Conservation (phyloP, 2,113 vertebrate species). For the Pollachius pollachius region DNA sequence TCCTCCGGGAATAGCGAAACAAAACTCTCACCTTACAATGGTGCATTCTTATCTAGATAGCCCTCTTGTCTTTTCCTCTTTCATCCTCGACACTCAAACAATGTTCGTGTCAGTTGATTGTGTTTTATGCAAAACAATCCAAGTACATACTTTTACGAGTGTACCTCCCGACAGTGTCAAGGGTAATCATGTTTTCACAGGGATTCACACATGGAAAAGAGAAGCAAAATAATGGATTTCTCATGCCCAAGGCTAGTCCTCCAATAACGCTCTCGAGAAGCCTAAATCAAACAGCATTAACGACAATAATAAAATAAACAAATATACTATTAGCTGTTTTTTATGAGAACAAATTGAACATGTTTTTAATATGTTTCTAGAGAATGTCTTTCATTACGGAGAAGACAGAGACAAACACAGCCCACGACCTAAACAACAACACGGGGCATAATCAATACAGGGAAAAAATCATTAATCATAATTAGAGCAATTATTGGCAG, state of each 20-base stretch:
- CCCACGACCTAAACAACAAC: constrained; percentile 45
- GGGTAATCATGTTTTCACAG: neutral
- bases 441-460: constrained; percentile 57
- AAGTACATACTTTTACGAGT: neutral
- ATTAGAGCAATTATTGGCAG: constrained; percentile 72
- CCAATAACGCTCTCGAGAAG: neutral
- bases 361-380: constrained; percentile 1
- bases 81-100: neutral
- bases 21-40: constrained; percentile 31
- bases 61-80: neutral
- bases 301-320: neutral
- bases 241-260: neutral
- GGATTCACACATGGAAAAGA: neutral
- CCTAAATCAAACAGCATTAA: constrained; percentile 1
- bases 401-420: constrained; percentile 25
- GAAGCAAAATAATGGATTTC: neutral
- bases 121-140: constrained; percentile 7
- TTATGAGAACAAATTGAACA: neutral
- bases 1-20: constrained; percentile 36
- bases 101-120: no score
- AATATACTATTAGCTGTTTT: neutral
- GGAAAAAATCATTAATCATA: constrained; percentile 71
- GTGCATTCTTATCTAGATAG: neutral
- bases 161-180: neutral
- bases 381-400: constrained; percentile 21